Base-by-base conservation (phyloP, 2,888 invertebrate genomes). In the Pseudococcus longispinus region DNA sequence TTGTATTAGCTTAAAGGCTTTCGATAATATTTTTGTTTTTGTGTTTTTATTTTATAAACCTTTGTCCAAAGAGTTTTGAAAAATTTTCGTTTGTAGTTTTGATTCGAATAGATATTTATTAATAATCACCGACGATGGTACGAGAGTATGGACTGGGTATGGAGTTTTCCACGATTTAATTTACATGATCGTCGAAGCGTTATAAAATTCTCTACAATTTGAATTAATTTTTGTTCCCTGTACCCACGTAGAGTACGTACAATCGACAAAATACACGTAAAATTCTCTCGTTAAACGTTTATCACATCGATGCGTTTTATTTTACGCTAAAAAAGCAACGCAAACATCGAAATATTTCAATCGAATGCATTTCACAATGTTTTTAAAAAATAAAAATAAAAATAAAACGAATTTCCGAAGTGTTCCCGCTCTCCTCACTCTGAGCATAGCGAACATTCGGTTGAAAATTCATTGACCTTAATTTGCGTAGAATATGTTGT, bases 241-340 rank as follows among this genome's bases (percentile, higher is more conserved):
- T 8, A 37, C 18, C 18, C 74, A 37, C 6, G 65, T 65, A n/a
- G n/a, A n/a, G n/a, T n/a, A n/a, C n/a, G n/a, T 70, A 42, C 77
- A 80, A 42, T 42, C 42, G 77, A 37, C 42, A 80, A 80, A 20
- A 13, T 26, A 42, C 20, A 26, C 20, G 42, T 60, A 23, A 80
- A 80, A 80, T 80, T 32, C 70, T 70, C 70, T 26, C 29, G 15
- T 32, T 70, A 6, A 70, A 70, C 70, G 29, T 70, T 80, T 80
- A 80, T 42, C 77, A 80, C 77, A 42, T 80, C 77, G 42, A 23
- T 80, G 77, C 77, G 18, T 80, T 80, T 80, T 20, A 80, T 80
- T 80, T 42, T 6, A 20, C 42, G 37, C 9, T 5, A 80, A 80
- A 80, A 80, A 74, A 15, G 77, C 23, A 42, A 80, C 42, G 29